Evolutionary conservation across 2,888 invertebrate genomes (phyloP).

Genomic region (Pollenia angustigena): DNA sequence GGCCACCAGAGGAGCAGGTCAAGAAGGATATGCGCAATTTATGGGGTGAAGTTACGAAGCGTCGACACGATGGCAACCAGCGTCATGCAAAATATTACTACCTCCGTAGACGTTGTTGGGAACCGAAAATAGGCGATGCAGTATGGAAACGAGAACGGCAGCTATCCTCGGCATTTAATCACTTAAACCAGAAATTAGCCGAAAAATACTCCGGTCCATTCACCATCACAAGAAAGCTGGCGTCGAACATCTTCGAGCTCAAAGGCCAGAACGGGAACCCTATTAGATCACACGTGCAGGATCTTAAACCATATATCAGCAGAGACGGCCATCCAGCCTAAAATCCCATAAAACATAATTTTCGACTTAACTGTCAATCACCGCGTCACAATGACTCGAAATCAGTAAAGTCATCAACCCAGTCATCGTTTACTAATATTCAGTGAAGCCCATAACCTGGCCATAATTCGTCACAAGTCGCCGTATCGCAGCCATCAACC

Average conservation of each 20-base stretch:
- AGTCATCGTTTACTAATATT: too few species aligned
- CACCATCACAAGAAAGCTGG: not conserved
- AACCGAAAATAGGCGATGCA: not conserved
- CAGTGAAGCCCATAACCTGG: too few species aligned
- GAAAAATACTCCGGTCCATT: not conserved
- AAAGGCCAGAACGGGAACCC: not conserved
- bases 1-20: not conserved
- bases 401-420: too few species aligned
- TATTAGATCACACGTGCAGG: not conserved
- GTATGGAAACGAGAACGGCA: constrained; percentile 6
- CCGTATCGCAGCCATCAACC: too few species aligned
- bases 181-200: not conserved
- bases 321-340: too few species aligned
- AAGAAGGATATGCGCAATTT: not conserved
- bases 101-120: not conserved
- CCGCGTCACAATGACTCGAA: too few species aligned
- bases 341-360: too few species aligned
- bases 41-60: not conserved
- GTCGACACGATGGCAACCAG: too few species aligned
- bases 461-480: too few species aligned
- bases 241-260: not conserved
- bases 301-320: not conserved
- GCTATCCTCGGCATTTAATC: not conserved
- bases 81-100: too few species aligned
- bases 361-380: too few species aligned